Conservation (phyloP, 2,113 vertebrate genomes). For the Oxyura jamaicensis region DNA sequence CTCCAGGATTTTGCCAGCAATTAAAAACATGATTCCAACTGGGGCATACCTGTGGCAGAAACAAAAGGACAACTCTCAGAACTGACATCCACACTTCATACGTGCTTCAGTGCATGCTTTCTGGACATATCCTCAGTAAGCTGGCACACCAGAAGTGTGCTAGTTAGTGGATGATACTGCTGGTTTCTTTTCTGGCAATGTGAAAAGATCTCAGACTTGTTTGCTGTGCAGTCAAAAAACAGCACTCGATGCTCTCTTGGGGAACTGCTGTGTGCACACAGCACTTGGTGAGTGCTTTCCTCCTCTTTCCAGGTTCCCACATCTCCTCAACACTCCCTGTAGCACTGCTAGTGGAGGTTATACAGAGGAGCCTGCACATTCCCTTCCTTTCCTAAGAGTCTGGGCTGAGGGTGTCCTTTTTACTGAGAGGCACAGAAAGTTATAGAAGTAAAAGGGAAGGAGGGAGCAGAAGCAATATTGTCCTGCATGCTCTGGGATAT, state of each 20-base stretch:
- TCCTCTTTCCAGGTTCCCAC: neutral
- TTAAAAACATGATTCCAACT: slow-evolving; percentile 94
- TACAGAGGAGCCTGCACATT: neutral
- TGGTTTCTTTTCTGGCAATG: neutral
- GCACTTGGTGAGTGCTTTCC: neutral
- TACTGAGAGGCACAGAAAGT: neutral
- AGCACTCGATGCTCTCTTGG: neutral
- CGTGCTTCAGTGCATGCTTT: neutral
- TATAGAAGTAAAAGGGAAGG: neutral
- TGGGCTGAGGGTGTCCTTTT: neutral
- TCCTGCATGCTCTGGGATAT: neutral
- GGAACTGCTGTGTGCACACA: neutral
- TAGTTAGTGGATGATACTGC: neutral
- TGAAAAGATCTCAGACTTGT: neutral
- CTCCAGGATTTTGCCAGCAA: slow-evolving; percentile 96
- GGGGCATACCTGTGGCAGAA: slow-evolving; percentile 88
- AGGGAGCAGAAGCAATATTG: neutral
- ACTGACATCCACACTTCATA: neutral
- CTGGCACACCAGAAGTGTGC: neutral
- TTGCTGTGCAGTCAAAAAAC: neutral
- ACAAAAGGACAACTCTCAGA: neutral
- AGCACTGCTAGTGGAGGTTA: neutral
- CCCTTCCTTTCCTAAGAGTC: neutral
- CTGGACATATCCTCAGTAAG: neutral
- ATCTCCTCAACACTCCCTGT: neutral